Base-by-base conservation (phyloP, 2,113 vertebrate species). In the Channa argus region DNA sequence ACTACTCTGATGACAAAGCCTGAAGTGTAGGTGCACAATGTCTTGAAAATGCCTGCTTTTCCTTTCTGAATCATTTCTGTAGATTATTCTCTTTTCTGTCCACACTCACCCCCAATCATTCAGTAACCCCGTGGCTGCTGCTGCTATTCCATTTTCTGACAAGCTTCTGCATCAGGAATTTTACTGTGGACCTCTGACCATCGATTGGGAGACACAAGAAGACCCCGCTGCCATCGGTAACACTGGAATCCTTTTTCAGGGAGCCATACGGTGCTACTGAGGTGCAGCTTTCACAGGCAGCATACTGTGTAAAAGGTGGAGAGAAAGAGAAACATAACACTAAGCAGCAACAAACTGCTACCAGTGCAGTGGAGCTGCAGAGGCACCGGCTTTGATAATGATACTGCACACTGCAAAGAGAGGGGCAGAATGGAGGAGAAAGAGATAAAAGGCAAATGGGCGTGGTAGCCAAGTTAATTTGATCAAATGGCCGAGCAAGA, bases 401-500 rank as follows among this genome's bases (percentile, higher is more conserved):
- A 80, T 63, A 59, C 55, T 24, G 38, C 10, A 58, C 11, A 66
- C 60, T 55, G 54, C 58, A 62, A 44, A 12, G 49, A 68, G 61
- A 64, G 33, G 51, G 45, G 62, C 51, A 51, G 65, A 68, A 47
- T 67, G 62, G 44, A 69, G 33, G 67, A 72, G 65, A 63, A 14
- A 9, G 43, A 54, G 45, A 58, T 63, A 54, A 47, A 39, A 47
- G 15, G 10, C 14, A 37, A 66, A 61, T 15, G 45, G 13, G 78
- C 24, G 47, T 79, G 71, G 67, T 66, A 79, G 66, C 71, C 68
- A 68, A 72, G 82, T 52, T 80, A 89, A 92, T 85, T 49, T 63
- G 63, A 86, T 88, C 50, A 80, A 80, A 84, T 78, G 71, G 64
- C 37, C 65, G 75, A 68, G 71, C 71, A 83, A 79, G 54, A 79